These are phyloP conservation scores for Melanotaenia parkinsoni DNA, from an alignment of 2,797 vertebrate species.

Conservation along the genomic window DNA sequence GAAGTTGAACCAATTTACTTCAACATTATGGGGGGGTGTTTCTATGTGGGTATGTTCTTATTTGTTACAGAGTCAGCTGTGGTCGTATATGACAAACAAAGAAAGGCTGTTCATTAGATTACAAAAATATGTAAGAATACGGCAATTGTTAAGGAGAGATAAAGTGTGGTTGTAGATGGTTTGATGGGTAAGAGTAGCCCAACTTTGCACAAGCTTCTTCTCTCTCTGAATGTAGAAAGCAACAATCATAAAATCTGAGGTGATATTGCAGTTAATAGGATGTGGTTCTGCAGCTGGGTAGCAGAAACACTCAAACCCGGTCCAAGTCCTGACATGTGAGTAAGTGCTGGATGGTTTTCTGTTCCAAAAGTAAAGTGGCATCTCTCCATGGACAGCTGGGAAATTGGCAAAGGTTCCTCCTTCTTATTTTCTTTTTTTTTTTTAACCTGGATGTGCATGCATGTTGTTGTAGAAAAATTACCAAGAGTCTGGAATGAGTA, in stretches of 20 bases:
- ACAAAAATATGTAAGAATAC: too few species aligned
- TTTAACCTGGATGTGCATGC: not conserved
- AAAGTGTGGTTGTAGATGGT: not conserved
- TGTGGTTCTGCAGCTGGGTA: not conserved
- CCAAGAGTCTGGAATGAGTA: too few species aligned
- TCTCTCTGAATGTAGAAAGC: not conserved
- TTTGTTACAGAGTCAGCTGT: slow-evolving; percentile 29
- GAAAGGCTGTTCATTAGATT: not conserved
- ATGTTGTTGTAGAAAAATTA: too few species aligned
- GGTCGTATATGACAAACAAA: slow-evolving; percentile 25
- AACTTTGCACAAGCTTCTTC: not conserved
- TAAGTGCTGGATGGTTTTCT: slow-evolving; percentile 5
- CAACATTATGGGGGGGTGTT: not conserved
- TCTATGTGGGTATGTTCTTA: slow-evolving; percentile 53
- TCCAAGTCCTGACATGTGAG: slow-evolving; percentile 3
- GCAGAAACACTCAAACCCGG: not conserved
- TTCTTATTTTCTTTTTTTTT: too few species aligned
- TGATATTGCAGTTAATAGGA: not conserved
- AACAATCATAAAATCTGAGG: not conserved
- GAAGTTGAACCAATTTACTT: slow-evolving; percentile 16
- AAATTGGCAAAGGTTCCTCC: not conserved
- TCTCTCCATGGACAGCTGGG: not conserved
- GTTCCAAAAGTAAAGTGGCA: slow-evolving; percentile 1
- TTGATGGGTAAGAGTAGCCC: not conserved
- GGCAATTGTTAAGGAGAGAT: slow-evolving; percentile 17